A percentile compares a stretch with the other conserved stretches of the same genome.
Evolutionary conservation across 1,140 invertebrate species (phyloP).

Genomic region (Colletes gigas): DNA sequence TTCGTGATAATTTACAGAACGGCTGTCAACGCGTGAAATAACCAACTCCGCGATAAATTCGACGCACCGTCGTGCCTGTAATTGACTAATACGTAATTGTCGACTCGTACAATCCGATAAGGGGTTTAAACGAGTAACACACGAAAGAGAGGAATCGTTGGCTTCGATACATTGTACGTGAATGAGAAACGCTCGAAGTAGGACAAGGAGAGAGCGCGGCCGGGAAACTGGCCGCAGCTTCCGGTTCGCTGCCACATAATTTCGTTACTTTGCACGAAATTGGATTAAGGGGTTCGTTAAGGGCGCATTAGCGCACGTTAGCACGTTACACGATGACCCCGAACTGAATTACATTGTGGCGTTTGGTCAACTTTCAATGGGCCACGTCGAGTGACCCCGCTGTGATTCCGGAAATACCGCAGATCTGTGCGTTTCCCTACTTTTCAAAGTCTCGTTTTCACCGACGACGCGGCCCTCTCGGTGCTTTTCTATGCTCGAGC

Average conservation of each 20-base stretch:
- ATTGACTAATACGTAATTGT: too few relatives aligned
- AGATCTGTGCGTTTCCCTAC: conserved; percentile 41
- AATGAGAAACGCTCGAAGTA: conserved; percentile 56
- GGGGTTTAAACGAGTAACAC: too few relatives aligned
- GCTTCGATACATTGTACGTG: conserved; percentile 41
- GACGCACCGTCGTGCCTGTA: not conserved
- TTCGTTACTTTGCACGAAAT: conserved; percentile 72
- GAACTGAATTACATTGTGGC: conserved; percentile 62
- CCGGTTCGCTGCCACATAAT: conserved; percentile 73
- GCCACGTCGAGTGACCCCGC: conserved; percentile 37
- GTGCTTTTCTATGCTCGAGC: too few relatives aligned
- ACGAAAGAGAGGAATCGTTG: conserved; percentile 15
- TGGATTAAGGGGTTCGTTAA: conserved; percentile 77
- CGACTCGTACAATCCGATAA: too few relatives aligned
- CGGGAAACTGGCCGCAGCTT: conserved; percentile 61
- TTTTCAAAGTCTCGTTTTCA: conserved; percentile 14
- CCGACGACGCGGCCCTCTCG: too few relatives aligned
- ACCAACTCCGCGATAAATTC: too few relatives aligned
- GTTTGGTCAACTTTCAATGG: conserved; percentile 66
- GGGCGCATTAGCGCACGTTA: conserved; percentile 68
- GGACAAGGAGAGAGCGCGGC: conserved; percentile 35
- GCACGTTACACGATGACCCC: conserved; percentile 67
- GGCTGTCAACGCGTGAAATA: too few relatives aligned
- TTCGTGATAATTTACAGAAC: too few relatives aligned
- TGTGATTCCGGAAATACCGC: conserved; percentile 55